Percentiles rank a stretch among this genome's conserved stretches.
phyloP scores from a whole-genome alignment of 2,888 invertebrate species.

The Trichogramma dendrolimi region DNA sequence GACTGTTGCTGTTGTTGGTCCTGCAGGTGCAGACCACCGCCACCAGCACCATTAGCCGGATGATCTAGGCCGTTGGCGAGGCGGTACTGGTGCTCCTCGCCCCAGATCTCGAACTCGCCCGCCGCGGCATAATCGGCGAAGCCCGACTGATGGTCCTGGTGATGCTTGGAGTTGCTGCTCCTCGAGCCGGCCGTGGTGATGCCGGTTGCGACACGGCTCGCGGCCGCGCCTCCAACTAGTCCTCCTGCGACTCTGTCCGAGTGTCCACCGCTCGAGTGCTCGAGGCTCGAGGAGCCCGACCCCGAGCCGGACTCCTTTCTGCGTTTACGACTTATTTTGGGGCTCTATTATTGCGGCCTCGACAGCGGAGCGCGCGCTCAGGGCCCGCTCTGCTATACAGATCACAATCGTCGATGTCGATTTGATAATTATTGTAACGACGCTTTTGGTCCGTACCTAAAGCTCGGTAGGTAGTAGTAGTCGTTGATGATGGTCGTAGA shows the following conservation, averaged over 20 bases:
- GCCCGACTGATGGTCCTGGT: slow-evolving; percentile 30
- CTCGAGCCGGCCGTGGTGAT: slow-evolving; percentile 19
- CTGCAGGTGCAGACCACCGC: slow-evolving; percentile 28
- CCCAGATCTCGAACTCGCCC: slow-evolving; percentile 51
- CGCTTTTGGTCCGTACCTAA: no score
- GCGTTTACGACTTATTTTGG: slow-evolving; percentile 31
- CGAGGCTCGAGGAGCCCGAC: slow-evolving; percentile 28
- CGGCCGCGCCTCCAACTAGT: background rate
- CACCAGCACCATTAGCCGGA: slow-evolving; percentile 32
- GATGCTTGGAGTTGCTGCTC: background rate
- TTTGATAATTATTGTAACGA: no score
- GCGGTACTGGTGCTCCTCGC: slow-evolving; percentile 45
- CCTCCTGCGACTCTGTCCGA: background rate
- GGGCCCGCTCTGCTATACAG: slow-evolving; percentile 1
- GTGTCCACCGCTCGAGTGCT: slow-evolving; percentile 16
- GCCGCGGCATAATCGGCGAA: slow-evolving; percentile 51
- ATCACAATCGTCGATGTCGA: background rate
- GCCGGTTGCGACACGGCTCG: slow-evolving; percentile 4
- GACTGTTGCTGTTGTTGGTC: slow-evolving; percentile 31
- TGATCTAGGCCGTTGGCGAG: slow-evolving; percentile 44
- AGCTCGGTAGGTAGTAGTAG: no score
- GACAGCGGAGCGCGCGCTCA: slow-evolving; percentile 2
- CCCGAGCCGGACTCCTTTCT: slow-evolving; percentile 26
- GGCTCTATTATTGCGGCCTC: slow-evolving; percentile 12
- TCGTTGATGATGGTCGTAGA: no score